Conservation (phyloP, 2,797 vertebrate species). For the Alcedo quadribrachys region DNA sequence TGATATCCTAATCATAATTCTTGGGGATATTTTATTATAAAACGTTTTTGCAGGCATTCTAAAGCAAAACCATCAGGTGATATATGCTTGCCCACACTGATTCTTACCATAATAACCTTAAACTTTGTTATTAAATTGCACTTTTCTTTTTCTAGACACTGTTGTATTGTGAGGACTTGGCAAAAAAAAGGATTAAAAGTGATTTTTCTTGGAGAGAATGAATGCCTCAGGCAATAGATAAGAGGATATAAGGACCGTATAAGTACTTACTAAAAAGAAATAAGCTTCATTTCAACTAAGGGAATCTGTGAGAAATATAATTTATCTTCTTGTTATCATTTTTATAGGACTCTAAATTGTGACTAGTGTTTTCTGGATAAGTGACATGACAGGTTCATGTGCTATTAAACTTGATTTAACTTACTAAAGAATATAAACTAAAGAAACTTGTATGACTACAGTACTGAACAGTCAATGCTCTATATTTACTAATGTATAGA, state of each 20-base stretch:
- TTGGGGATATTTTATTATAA: neutral
- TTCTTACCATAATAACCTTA: neutral
- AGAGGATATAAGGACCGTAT: neutral
- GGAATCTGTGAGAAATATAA: conserved; percentile 5
- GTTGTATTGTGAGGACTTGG: neutral
- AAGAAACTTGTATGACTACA: neutral
- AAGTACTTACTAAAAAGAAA: conserved; percentile 48
- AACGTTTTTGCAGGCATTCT: neutral
- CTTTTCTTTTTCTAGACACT: neutral
- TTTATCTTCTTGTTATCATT: conserved; percentile 34
- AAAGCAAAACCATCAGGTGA: neutral
- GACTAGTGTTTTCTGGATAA: conserved; percentile 1
- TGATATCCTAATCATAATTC: neutral
- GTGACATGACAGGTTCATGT: neutral
- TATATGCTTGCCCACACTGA: neutral
- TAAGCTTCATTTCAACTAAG: neutral
- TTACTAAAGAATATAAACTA: neutral
- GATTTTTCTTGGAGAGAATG: conserved; percentile 10
- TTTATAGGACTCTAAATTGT: conserved; percentile 42
- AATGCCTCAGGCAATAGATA: conserved; percentile 1
- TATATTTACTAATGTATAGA: neutral
- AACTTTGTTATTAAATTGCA: neutral
- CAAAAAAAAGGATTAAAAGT: conserved; percentile 29
- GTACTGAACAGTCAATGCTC: neutral
- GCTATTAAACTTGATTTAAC: conserved; percentile 11